Percentiles rank a stretch among this genome's conserved stretches.
Conservation (phyloP, 2,797 vertebrate species). For the Meriones psammophilus region DNA sequence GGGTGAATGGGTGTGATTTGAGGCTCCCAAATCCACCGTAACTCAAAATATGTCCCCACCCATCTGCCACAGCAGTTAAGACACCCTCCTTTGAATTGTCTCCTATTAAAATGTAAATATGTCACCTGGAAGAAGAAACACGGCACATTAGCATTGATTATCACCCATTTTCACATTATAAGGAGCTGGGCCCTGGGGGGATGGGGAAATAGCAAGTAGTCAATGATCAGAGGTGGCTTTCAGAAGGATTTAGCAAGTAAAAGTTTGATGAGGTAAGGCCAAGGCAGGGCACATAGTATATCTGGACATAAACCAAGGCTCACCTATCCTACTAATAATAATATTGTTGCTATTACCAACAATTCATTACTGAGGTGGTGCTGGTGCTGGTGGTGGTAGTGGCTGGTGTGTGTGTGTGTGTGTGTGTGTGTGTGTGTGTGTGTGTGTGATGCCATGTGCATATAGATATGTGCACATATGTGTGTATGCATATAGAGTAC, state of each 20-base stretch:
- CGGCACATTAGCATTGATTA: constrained; percentile 70
- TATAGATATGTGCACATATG: not conserved
- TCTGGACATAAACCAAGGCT: not conserved
- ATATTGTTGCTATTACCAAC: no score
- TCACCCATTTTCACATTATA: constrained; percentile 54
- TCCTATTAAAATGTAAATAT: constrained; percentile 82
- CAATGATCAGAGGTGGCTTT: not conserved
- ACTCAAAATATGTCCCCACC: constrained; percentile 37
- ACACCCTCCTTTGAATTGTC: constrained; percentile 52
- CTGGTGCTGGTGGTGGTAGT: not conserved
- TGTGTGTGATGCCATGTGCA: not conserved
- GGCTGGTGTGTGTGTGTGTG: not conserved
- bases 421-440: not conserved
- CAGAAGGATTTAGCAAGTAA: not conserved
- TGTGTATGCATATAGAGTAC: not conserved
- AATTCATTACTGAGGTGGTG: not conserved
- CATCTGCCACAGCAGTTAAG: constrained; percentile 57
- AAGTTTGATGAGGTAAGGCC: not conserved
- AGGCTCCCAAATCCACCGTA: constrained; percentile 14
- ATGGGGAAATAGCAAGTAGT: not conserved
- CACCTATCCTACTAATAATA: not conserved
- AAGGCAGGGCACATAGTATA: no score
- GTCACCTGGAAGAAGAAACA: constrained; percentile 78
- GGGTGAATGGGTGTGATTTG: constrained; percentile 29
- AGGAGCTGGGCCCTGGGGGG: constrained; percentile 35